Conservation (phyloP, 1,140 invertebrate species). For the Kradibia gibbosae region DNA sequence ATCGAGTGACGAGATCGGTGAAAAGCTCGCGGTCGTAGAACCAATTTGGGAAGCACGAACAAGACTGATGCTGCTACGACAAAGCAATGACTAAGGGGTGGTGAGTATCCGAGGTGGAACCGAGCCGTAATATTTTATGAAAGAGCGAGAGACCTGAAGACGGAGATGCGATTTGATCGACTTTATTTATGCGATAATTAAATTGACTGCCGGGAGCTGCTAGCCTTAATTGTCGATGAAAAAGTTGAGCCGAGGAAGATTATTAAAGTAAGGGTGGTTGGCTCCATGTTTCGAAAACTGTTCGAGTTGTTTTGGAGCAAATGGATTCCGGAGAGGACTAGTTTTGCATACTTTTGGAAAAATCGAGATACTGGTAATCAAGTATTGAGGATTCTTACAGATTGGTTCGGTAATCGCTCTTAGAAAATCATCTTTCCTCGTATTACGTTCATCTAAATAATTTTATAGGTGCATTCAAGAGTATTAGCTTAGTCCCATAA, state of each 20-base stretch:
- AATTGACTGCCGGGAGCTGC: background rate
- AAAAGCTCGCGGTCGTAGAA: constrained; percentile 40
- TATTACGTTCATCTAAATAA: background rate
- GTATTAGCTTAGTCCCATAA: too few relatives aligned
- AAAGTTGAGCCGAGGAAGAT: background rate
- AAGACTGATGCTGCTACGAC: background rate
- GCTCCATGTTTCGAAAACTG: background rate
- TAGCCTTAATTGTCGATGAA: constrained; percentile 23
- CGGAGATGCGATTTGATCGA: constrained; percentile 11
- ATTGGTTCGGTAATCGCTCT: background rate
- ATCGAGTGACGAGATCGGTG: background rate
- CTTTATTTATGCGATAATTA: constrained; percentile 29
- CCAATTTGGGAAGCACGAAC: constrained; percentile 38
- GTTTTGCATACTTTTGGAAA: background rate
- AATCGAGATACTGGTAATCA: background rate
- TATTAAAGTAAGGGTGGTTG: background rate
- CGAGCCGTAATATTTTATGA: constrained; percentile 35
- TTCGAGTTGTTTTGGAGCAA: background rate
- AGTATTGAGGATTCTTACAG: background rate
- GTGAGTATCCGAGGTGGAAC: background rate
- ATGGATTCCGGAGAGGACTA: background rate
- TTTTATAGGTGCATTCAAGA: background rate
- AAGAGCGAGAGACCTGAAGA: background rate
- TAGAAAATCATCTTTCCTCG: background rate
- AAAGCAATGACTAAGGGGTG: constrained; percentile 22